Conservation (phyloP, 1,140 invertebrate genomes). For the Druon quercuslanigerum region DNA sequence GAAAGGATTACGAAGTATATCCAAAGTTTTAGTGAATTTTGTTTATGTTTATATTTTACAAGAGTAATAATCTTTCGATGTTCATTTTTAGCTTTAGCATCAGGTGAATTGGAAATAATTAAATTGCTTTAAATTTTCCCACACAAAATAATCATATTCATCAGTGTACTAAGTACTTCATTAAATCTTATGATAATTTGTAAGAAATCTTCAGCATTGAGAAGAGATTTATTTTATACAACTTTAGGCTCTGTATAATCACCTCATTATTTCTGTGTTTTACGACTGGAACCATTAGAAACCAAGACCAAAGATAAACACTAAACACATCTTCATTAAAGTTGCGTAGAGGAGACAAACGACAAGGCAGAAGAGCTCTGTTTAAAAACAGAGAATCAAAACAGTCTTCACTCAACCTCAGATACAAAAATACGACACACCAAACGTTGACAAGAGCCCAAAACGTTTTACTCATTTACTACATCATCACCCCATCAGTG, state of each 20-base stretch:
- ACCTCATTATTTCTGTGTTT: background rate
- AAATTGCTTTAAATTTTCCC: no score
- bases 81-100: no score
- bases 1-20: background rate
- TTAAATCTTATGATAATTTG: no score
- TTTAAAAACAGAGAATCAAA: background rate
- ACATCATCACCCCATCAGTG: slow-evolving; percentile 12
- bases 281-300: background rate
- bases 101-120: no score
- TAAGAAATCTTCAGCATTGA: no score
- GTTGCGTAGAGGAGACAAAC: background rate
- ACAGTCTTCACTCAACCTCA: background rate
- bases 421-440: background rate
- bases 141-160: no score
- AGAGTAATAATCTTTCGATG: background rate
- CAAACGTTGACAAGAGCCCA: background rate
- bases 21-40: background rate
- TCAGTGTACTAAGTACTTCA: no score
- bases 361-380: background rate
- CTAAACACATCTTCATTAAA: background rate
- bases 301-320: background rate
- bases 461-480: slow-evolving; percentile 7
- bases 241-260: background rate
- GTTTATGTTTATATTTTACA: background rate
- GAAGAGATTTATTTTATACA: no score